phyloP scores from a whole-genome alignment of 2,888 invertebrate species.

The Acleris cristana region DNA sequence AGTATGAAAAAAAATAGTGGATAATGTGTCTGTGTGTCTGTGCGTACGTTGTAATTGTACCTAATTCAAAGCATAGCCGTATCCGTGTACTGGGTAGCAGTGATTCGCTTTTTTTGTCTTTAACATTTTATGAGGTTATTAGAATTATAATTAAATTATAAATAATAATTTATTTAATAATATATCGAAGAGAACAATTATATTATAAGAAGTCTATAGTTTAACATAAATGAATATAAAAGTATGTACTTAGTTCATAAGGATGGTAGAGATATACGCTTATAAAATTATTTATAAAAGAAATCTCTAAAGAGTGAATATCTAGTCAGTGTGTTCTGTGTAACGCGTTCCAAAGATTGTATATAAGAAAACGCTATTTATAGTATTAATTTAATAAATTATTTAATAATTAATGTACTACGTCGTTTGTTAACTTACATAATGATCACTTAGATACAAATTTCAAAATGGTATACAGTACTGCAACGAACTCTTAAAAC shows the following conservation, averaged over 20 bases:
- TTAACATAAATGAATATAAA: neutral
- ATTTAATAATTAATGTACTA: constrained; percentile 41
- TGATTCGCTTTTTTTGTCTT: too few relatives aligned
- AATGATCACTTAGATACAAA: neutral
- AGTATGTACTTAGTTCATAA: constrained; percentile 1
- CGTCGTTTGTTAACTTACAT: neutral
- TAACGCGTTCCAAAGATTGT: constrained; percentile 83
- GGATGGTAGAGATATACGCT: constrained; percentile 33
- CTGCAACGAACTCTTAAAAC: too few relatives aligned
- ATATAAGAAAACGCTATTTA: constrained; percentile 71
- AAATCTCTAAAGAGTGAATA: constrained; percentile 65
- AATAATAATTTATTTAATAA: too few relatives aligned
- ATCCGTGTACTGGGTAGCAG: too few relatives aligned
- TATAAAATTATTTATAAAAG: constrained; percentile 41
- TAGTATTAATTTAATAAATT: constrained; percentile 29
- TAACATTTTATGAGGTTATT: too few relatives aligned
- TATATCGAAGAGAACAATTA: too few relatives aligned
- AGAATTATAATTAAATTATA: too few relatives aligned
- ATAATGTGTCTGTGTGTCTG: neutral
- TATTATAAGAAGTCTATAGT: too few relatives aligned
- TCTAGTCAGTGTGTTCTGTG: constrained; percentile 82
- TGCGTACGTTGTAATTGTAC: neutral
- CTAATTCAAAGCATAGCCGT: too few relatives aligned
- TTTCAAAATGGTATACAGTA: too few relatives aligned
- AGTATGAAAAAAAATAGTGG: too few relatives aligned